phyloP scores from a whole-genome alignment of 2,888 invertebrate genomes.

The Falcaria lacertinaria region DNA sequence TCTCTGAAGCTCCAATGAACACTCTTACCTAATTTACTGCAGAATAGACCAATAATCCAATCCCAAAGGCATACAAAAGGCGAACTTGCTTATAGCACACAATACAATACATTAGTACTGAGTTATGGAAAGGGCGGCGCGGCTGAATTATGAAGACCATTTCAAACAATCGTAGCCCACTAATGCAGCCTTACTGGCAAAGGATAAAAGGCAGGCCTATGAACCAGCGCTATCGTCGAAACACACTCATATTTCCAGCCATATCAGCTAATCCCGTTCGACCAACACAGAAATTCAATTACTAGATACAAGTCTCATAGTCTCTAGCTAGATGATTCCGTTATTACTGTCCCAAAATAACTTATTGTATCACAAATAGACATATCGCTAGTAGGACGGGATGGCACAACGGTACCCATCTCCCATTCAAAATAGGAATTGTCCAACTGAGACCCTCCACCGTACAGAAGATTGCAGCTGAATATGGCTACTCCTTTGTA shows the following conservation, averaged over 20 bases:
- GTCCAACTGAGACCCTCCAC: no score
- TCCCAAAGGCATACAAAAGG: constrained; percentile 21
- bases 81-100: constrained; percentile 10
- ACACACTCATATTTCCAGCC: constrained; percentile 43
- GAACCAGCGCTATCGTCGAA: constrained; percentile 39
- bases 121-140: constrained; percentile 30
- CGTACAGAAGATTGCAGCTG: no score
- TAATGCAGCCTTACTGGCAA: constrained; percentile 29
- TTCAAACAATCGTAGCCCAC: constrained; percentile 30
- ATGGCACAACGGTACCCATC: no score
- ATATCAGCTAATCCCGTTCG: constrained; percentile 31
- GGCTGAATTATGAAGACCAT: constrained; percentile 42
- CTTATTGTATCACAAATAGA: no score
- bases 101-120: constrained; percentile 26
- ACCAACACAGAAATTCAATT: constrained; percentile 1
- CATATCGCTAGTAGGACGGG: no score
- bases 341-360: no score
- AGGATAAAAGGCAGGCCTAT: constrained; percentile 21
- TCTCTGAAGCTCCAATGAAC: no score
- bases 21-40: no score
- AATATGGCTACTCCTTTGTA: no score
- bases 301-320: neutral
- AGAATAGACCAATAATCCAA: constrained; percentile 16
- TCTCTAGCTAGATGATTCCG: no score
- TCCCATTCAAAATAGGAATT: no score